Base-by-base conservation (phyloP, 2,888 invertebrate genomes). In the Nemapogon koenigi region DNA sequence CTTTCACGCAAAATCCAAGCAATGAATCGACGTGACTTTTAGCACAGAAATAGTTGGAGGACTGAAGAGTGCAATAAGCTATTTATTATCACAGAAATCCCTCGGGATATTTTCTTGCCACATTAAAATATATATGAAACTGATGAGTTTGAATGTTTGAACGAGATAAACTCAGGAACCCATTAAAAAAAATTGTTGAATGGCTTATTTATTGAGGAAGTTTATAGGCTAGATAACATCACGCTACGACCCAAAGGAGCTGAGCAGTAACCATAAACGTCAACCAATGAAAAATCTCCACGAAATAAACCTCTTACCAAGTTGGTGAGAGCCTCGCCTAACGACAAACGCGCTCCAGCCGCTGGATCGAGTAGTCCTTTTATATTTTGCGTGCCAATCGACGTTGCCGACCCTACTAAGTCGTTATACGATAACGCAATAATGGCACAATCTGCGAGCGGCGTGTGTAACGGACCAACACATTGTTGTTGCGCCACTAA, bases 401-500 rank as follows among this genome's bases (percentile, higher is more conserved):
- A 90, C 0, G 95, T 95, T 3, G 97, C 98, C 10, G 94, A 88
- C 4, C 98, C 98, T 41, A 86, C 85, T 29, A 81, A 83, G 42
- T 87, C 89, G 58, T 89, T 89, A 63, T 94, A 87, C 0, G 95
- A 92, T 16, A 97, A 81, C 0, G 95, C 93, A 3, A 90, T 87
- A 35, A 97, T 88, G 1, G 94, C 97, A 42, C 91, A 96, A 68
- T 99, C 96, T 0, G 97, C 93, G 3, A 98, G 73, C 0, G 99
- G 98, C 1, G 96, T 94, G 63, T 98, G 98, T 1, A 98, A 71
- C 0, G 97, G 97, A 1, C 99, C 98, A 16, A 98, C 95, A 62
- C 98, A 98, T 64, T 99, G 99, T 57, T 99, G 98, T 64, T 97
- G 97, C 0, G 95, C 98, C 40, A 98, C 85, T 11, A 98, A 76